A percentile compares a stretch with the other conserved stretches of the same genome.
Evolutionary conservation across 1,140 invertebrate species (phyloP).

Genomic region (Propsilocerus akamusi): DNA sequence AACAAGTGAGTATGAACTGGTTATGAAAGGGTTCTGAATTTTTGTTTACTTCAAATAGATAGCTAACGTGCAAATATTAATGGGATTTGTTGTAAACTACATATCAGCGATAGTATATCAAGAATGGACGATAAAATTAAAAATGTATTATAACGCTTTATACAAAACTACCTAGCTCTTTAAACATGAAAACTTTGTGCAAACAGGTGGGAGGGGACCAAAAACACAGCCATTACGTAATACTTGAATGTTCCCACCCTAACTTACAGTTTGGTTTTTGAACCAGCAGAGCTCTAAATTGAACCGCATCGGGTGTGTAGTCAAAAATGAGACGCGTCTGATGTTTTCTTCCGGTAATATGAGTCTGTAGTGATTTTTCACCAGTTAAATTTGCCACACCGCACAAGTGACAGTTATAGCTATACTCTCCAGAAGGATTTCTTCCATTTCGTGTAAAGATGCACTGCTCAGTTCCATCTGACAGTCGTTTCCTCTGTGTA

Average conservation of each 20-base stretch:
- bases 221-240: not conserved
- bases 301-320: not conserved
- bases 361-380: slow-evolving; percentile 12
- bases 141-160: not conserved
- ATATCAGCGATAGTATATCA: too few species aligned
- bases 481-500: not conserved
- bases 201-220: not conserved
- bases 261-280: too few species aligned
- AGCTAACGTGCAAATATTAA: too few species aligned
- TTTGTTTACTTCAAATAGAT: too few species aligned
- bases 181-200: not conserved
- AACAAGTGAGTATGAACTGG: too few species aligned
- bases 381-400: slow-evolving; percentile 4
- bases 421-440: not conserved
- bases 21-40: too few species aligned
- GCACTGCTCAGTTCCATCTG: slow-evolving; percentile 1
- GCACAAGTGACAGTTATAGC: slow-evolving; percentile 7
- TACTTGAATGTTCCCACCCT: not conserved
- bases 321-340: slow-evolving; percentile 16
- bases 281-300: slow-evolving; percentile 5
- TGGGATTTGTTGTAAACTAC: too few species aligned
- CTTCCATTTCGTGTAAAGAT: slow-evolving; percentile 1
- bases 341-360: slow-evolving; percentile 26
- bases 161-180: not conserved
- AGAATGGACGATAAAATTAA: too few species aligned